phyloP scores from a whole-genome alignment of 1,140 invertebrate genomes.

The Chelonus insularis region DNA sequence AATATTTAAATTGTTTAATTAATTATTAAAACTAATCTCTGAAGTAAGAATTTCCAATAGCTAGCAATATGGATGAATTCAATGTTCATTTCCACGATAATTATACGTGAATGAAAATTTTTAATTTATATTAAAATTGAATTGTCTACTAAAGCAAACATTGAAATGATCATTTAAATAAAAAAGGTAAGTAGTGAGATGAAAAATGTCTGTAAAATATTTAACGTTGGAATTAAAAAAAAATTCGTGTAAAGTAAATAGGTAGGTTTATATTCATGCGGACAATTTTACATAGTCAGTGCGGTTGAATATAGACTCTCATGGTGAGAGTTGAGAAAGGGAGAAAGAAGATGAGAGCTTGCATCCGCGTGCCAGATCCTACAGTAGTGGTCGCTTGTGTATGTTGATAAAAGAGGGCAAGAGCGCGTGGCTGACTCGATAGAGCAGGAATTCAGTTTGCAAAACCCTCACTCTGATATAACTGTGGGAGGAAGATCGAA shows the following conservation, averaged over 20 bases:
- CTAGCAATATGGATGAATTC: too few species aligned
- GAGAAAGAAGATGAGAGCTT: background rate
- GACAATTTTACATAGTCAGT: slow-evolving; percentile 3
- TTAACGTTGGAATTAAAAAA: too few species aligned
- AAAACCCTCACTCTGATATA: slow-evolving; percentile 22
- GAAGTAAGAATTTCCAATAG: too few species aligned
- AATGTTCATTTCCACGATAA: too few species aligned
- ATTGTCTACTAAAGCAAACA: too few species aligned
- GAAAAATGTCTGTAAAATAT: too few species aligned
- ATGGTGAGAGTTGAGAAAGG: background rate
- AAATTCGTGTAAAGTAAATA: slow-evolving; percentile 1
- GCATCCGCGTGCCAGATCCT: slow-evolving; percentile 7
- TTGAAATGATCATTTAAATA: too few species aligned
- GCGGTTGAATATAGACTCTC: background rate
- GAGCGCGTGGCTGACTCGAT: slow-evolving; percentile 35
- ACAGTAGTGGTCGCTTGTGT: slow-evolving; percentile 20
- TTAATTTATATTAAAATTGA: too few species aligned
- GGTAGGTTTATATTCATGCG: background rate
- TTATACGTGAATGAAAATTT: too few species aligned
- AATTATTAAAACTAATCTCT: too few species aligned
- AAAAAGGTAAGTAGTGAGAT: too few species aligned
- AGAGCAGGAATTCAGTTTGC: slow-evolving; percentile 42
- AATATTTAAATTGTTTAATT: too few species aligned
- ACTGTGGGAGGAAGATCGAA: slow-evolving; percentile 27
- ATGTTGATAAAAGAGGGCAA: slow-evolving; percentile 36